Evolutionary conservation across 1,140 invertebrate genomes (phyloP), one percentile per base, ranked within the genome.

Genomic region (Bombus huntii): DNA sequence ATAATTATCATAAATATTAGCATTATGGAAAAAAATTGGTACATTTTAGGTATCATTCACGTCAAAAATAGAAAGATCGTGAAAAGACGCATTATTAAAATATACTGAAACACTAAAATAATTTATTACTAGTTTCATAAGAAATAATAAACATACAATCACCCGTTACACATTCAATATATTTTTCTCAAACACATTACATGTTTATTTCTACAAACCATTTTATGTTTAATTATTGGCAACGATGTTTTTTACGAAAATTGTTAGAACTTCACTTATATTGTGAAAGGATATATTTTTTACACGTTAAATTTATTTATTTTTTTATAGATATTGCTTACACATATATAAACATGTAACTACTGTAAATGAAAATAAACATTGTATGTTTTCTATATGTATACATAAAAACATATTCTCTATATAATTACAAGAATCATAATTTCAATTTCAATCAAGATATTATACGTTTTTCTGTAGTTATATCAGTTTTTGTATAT

Each of bases 281-380:
- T 10, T 44, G 25, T 86, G 8, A 83, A 4, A n/a, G 25, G 6
- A 65, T 68, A 68, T 68, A 44, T 59, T 39, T 68, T 47, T 75
- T 68, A 66, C 65, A 42, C 6, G 5, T 22, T 73, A 57, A 75
- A 39, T 66, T 31, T 31, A 57, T 59, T 53, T 73, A 37, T 80
- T 71, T 81, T 74, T 65, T 80, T 86, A 78, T n/a, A 6, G 74
- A 71, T 87, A 42, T 77, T 81, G n/a, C 53, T 31, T 72, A 66
- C 3, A n/a, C 39, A 37, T 57, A 9, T 53, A 57, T 66, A 86
- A 25, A n/a, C 39, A 86, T 65, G 44, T 53, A 71, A 42, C 18
- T 53, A 68, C 31, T 88, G 25, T 77, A 44, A 39, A 62, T 42
- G 73, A 62, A 80, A 4, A 68, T 34, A 53, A 59, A 81, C 83